phyloP scores from a whole-genome alignment of 2,113 vertebrate genomes.

The Oryzias celebensis region DNA sequence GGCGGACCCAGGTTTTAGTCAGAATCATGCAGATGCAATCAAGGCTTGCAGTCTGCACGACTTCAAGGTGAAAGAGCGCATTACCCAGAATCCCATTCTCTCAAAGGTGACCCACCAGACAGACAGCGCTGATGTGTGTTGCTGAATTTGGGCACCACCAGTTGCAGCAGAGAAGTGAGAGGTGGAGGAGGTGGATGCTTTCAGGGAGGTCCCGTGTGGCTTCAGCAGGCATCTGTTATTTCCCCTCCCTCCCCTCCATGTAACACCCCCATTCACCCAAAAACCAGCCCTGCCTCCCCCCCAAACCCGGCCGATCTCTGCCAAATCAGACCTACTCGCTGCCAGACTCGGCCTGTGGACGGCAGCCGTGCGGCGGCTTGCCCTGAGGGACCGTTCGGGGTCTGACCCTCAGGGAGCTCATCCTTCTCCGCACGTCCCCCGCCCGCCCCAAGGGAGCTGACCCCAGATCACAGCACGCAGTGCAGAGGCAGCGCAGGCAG shows the following conservation, averaged over 20 bases:
- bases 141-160: slow-evolving; percentile 58
- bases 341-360: slow-evolving; percentile 42
- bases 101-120: slow-evolving; percentile 36
- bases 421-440: slow-evolving; percentile 31
- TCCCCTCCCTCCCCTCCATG: slow-evolving; percentile 71
- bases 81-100: not conserved
- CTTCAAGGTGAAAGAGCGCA: slow-evolving; percentile 21
- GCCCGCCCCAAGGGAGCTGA: slow-evolving; percentile 46
- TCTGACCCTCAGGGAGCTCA: slow-evolving; percentile 62
- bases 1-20: too few species aligned
- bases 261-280: slow-evolving; percentile 24
- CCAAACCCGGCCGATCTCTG: slow-evolving; percentile 45
- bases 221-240: slow-evolving; percentile 96
- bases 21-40: not conserved
- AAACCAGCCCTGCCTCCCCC: slow-evolving; percentile 18
- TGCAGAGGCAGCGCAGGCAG: slow-evolving; percentile 33
- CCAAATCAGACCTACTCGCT: slow-evolving; percentile 41
- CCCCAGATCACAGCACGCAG: slow-evolving; percentile 29
- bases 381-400: slow-evolving; percentile 48
- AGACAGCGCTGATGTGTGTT: slow-evolving; percentile 53
- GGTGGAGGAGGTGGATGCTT: slow-evolving; percentile 82
- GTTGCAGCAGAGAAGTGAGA: slow-evolving; percentile 48
- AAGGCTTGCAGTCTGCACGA: slow-evolving; percentile 4
- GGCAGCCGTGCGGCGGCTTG: slow-evolving; percentile 48
- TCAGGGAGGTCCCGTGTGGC: slow-evolving; percentile 88